Conservation (phyloP, 1,140 invertebrate genomes). For the Drosophila punjabiensis region DNA sequence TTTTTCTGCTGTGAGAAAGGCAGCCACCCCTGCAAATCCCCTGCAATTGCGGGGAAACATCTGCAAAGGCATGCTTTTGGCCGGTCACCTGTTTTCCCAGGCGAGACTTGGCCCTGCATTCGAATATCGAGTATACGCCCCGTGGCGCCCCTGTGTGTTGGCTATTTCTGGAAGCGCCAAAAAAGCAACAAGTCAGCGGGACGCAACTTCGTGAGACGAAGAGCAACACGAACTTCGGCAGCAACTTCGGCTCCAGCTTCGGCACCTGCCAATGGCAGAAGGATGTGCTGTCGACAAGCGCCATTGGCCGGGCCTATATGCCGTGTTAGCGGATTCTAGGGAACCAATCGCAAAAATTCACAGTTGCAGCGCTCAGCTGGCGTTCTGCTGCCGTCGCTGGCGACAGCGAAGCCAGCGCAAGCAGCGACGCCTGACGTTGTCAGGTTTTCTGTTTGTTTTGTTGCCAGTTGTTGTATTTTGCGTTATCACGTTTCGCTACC, state of each 20-base stretch:
- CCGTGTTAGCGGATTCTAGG: neutral
- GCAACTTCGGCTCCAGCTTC: neutral
- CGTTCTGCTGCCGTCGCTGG: neutral
- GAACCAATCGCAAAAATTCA: conserved; percentile 61
- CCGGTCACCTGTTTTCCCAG: conserved; percentile 31
- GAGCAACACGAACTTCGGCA: conserved; percentile 3
- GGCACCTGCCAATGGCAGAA: conserved; percentile 59
- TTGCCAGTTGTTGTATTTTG: conserved; percentile 76
- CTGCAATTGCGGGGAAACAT: neutral
- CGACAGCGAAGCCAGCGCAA: neutral
- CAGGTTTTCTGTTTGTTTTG: conserved; percentile 84
- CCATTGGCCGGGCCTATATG: conserved; percentile 64
- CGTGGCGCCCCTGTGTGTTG: conserved; percentile 19
- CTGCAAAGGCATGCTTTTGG: conserved; percentile 5
- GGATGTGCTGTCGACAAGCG: conserved; percentile 40
- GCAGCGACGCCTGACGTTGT: conserved; percentile 44
- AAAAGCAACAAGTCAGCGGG: conserved; percentile 66
- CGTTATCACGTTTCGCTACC: conserved; percentile 83
- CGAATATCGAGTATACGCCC: conserved; percentile 65
- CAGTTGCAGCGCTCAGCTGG: conserved; percentile 5
- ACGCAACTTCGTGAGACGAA: conserved; percentile 1
- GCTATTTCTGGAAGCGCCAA: conserved; percentile 43
- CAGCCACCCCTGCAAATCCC: conserved; percentile 1
- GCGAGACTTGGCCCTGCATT: conserved; percentile 1
- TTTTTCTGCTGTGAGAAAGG: neutral